phyloP scores from a whole-genome alignment of 2,113 vertebrate genomes.

The Cyanocitta stelleri region DNA sequence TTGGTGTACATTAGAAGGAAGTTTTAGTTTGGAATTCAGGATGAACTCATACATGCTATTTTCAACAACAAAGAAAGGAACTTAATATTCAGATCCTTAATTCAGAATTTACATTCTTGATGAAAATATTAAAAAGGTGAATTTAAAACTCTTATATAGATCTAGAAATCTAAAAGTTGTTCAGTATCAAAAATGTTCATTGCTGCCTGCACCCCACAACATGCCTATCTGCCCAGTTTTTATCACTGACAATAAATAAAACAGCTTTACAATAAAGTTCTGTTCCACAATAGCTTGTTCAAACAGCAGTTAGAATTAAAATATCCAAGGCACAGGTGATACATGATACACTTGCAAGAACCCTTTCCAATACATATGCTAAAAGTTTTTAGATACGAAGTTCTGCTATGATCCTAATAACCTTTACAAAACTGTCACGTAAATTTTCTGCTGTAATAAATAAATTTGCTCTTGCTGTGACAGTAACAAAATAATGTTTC shows the following conservation, averaged over 20 bases:
- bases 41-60: not conserved
- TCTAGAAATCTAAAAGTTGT: not conserved
- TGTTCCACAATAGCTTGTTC: not conserved
- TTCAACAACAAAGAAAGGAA: not conserved
- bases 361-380: not conserved
- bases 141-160: not conserved
- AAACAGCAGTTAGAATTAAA: not conserved
- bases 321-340: not conserved
- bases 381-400: not conserved
- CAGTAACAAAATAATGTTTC: not conserved
- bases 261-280: not conserved
- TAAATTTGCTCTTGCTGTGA: not conserved
- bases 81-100: not conserved
- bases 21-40: not conserved
- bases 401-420: not conserved
- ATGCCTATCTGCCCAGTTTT: not conserved
- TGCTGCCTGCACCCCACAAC: not conserved
- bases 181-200: not conserved
- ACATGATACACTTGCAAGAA: not conserved
- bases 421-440: not conserved
- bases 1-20: not conserved
- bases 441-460: not conserved
- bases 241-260: not conserved
- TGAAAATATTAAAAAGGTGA: not conserved
- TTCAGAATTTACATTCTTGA: not conserved